Conservation (phyloP, 2,113 vertebrate genomes). For the Alectura lathami region DNA sequence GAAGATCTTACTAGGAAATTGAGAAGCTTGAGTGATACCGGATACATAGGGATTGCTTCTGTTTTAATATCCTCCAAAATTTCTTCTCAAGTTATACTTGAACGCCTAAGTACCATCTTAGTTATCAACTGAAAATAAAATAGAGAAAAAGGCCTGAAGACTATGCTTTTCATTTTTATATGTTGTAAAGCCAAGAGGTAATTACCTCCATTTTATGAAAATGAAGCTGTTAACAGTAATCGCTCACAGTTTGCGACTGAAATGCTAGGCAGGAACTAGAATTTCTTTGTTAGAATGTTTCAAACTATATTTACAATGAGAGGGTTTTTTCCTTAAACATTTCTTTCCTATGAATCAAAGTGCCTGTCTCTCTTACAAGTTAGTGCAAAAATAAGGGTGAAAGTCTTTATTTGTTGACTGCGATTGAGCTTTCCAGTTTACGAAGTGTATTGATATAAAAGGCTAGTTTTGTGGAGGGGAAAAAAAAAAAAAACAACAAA, state of each 20-base stretch:
- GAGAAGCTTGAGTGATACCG: not conserved
- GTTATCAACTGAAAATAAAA: not conserved
- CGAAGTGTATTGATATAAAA: not conserved
- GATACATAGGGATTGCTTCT: not conserved
- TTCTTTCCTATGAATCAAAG: not conserved
- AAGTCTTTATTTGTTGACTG: not conserved
- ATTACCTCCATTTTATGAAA: constrained; percentile 8
- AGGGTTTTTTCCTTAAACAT: not conserved
- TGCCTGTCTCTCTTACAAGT: not conserved
- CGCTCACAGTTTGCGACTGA: not conserved
- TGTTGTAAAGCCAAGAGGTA: not conserved
- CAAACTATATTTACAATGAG: not conserved
- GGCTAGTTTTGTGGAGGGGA: not conserved
- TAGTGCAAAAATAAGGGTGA: not conserved
- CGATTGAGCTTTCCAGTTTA: not conserved
- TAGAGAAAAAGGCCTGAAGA: not conserved
- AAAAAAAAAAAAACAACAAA: not conserved
- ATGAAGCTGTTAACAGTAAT: not conserved
- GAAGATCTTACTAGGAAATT: not conserved
- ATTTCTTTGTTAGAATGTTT: constrained; percentile 5
- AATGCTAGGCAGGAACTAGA: not conserved
- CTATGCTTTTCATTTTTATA: not conserved
- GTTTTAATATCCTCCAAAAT: not conserved
- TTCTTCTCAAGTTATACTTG: not conserved
- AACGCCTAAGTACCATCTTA: not conserved